Conservation (phyloP, 2,113 vertebrate species). For the Pogonocichla stellata region DNA sequence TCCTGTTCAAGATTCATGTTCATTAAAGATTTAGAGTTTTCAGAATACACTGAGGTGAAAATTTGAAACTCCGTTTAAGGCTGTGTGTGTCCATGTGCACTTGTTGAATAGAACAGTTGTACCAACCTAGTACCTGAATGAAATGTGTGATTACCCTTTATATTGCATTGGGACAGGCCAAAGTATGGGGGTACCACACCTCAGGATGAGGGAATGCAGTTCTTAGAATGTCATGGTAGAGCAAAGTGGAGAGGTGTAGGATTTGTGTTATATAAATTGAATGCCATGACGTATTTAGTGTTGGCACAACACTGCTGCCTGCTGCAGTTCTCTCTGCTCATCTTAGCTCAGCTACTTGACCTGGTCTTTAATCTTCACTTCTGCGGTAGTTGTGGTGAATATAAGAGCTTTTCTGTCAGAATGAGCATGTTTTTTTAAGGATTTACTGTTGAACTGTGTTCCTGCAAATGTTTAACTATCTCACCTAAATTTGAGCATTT, state of each 20-base stretch:
- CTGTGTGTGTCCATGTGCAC: neutral
- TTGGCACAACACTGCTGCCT: neutral
- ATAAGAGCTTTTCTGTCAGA: neutral
- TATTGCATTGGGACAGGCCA: neutral
- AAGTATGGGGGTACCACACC: neutral
- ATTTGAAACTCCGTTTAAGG: neutral
- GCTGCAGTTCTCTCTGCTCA: neutral
- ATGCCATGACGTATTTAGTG: rapidly evolving
- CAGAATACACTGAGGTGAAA: neutral
- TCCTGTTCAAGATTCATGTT: neutral
- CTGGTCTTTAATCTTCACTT: neutral
- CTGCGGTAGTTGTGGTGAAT: neutral
- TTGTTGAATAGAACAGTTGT: neutral
- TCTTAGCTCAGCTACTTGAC: neutral
- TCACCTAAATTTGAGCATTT: neutral
- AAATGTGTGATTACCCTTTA: neutral
- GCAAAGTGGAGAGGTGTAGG: neutral
- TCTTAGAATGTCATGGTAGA: neutral
- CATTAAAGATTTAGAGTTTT: neutral
- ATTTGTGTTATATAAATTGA: neutral
- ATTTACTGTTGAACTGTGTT: neutral
- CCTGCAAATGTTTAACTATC: neutral
- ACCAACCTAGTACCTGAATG: neutral
- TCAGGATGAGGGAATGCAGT: neutral
- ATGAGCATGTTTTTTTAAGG: neutral